Evolutionary conservation across 23 tunicate genomes (phyloP).

Genomic region (Corella eumyota): DNA sequence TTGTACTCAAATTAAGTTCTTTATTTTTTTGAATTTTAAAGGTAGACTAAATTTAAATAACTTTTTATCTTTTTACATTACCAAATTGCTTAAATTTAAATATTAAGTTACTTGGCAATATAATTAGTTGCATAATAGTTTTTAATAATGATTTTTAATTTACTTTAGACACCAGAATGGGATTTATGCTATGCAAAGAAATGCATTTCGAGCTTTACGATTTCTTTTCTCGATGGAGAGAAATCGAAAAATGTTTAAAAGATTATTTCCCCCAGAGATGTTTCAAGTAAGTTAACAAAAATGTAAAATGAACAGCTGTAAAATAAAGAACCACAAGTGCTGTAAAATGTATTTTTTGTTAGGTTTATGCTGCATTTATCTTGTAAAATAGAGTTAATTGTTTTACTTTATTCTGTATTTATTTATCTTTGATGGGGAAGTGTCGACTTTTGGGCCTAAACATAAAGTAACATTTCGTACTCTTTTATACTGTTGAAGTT

Average conservation of each 20-base stretch:
- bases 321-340: background rate
- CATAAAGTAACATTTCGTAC: too few species aligned
- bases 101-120: too few species aligned
- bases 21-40: background rate
- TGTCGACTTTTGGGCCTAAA: too few species aligned
- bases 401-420: too few species aligned
- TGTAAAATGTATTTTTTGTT: background rate
- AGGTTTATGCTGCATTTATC: background rate
- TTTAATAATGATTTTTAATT: background rate
- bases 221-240: constrained; percentile 86
- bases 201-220: constrained; percentile 72
- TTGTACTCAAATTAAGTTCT: too few species aligned
- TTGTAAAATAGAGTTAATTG: too few species aligned
- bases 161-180: constrained; percentile 14
- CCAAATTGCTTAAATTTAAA: too few species aligned
- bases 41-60: background rate
- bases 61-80: background rate
- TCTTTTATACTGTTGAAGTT: too few species aligned
- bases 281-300: constrained; percentile 27
- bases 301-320: background rate
- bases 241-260: constrained; percentile 75
- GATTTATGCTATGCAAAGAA: constrained; percentile 43
- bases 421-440: too few species aligned
- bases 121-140: background rate
- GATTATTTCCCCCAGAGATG: constrained; percentile 70